Conservation (phyloP, 2,113 vertebrate species). For the Sigmodon hispidus region DNA sequence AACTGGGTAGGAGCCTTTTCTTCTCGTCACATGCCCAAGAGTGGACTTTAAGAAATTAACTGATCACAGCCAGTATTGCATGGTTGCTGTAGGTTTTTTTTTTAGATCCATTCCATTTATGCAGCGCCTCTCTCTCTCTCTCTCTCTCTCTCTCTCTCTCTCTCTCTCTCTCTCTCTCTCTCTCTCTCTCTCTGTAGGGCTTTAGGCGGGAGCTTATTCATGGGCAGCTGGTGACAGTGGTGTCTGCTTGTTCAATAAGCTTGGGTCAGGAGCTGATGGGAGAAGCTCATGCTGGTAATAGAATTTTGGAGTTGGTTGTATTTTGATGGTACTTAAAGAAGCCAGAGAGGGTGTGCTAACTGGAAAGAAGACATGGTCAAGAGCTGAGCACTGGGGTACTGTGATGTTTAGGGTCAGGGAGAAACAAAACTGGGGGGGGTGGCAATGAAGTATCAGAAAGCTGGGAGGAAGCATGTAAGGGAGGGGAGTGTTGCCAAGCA, state of each 20-base stretch:
- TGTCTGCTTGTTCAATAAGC: not conserved
- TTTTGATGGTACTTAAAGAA: not conserved
- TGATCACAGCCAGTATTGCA: not conserved
- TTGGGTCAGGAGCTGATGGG: not conserved
- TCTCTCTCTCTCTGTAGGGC: not conserved
- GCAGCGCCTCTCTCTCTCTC: not conserved
- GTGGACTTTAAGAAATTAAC: constrained; percentile 61
- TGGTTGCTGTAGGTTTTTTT: not conserved
- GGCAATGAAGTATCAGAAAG: not conserved
- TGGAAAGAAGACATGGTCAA: not conserved
- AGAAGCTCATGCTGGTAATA: not conserved
- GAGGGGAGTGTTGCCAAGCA: not conserved
- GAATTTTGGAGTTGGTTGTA: not conserved
- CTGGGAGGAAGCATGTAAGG: not conserved
- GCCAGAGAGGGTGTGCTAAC: not conserved
- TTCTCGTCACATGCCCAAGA: constrained; percentile 50
- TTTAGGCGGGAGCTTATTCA: not conserved
- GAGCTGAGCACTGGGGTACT: not conserved
- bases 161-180: not conserved
- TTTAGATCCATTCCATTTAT: not conserved
- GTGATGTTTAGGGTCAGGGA: not conserved
- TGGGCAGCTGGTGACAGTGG: not conserved
- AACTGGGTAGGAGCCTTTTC: constrained; percentile 69
- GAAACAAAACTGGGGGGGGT: not conserved
- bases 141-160: not conserved